A percentile compares a stretch with the other conserved stretches of the same genome.
phyloP scores from a whole-genome alignment of 2,888 invertebrate genomes.

The Drosophila longiperda region DNA sequence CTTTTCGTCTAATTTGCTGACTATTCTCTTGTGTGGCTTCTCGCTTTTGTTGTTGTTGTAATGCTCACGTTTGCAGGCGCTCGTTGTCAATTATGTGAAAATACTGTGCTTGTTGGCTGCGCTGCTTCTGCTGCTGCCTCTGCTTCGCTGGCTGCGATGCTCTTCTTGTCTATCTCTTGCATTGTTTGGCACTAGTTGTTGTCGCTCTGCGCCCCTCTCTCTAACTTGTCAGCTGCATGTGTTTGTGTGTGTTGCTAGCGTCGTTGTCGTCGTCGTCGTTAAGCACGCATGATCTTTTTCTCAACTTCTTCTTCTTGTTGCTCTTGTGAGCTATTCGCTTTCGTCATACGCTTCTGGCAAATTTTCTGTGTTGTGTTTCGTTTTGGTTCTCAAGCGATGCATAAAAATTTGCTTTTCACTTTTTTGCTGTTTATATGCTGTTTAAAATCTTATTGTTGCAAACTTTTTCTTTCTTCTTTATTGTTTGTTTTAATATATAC shows the following conservation, averaged over 20 bases:
- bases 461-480: conserved; percentile 13
- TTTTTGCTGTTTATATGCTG: conserved; percentile 51
- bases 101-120: conserved; percentile 37
- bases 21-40: conserved; percentile 54
- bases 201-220: conserved; percentile 34
- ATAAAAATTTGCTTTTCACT: conserved; percentile 64
- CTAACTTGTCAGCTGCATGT: conserved; percentile 21
- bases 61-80: conserved; percentile 53
- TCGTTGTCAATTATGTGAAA: conserved; percentile 61
- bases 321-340: conserved; percentile 60
- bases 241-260: conserved; percentile 35
- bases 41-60: conserved; percentile 28
- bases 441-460: conserved; percentile 17
- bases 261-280: conserved; percentile 32
- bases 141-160: conserved; percentile 10
- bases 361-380: conserved; percentile 45
- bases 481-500: conserved; percentile 10
- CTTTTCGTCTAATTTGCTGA: conserved; percentile 24
- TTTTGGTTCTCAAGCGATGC: conserved; percentile 70
- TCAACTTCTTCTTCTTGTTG: conserved; percentile 40
- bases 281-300: conserved; percentile 66
- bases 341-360: conserved; percentile 31
- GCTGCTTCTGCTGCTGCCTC: conserved; percentile 15
- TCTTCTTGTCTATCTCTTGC: conserved; percentile 49
- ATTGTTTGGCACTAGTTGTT: conserved; percentile 62